These are phyloP conservation scores for Aphelocoma californica DNA, from an alignment of 2,797 vertebrate genomes.

Conservation along the genomic window DNA sequence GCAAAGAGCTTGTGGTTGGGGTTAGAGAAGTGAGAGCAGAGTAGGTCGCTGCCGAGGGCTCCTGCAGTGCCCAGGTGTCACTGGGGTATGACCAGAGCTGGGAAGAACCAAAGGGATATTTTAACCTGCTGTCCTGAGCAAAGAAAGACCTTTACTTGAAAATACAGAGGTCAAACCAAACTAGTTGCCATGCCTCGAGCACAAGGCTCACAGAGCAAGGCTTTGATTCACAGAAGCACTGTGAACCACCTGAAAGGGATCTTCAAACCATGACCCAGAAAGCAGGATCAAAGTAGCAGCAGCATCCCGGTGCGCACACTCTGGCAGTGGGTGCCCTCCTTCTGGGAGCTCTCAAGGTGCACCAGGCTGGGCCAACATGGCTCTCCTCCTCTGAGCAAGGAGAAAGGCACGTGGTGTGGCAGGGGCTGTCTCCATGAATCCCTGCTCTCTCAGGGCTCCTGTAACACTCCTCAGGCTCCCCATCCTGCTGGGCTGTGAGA, in stretches of 20 bases:
- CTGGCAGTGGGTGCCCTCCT: neutral
- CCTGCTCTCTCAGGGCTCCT: neutral
- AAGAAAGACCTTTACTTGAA: neutral
- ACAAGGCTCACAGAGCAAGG: neutral
- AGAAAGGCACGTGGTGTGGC: neutral
- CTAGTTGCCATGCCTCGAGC: neutral
- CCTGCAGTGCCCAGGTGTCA: neutral
- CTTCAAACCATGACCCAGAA: neutral
- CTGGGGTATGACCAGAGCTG: neutral
- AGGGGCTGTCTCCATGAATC: neutral
- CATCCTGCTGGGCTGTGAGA: rapidly evolving
- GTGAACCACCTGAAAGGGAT: neutral
- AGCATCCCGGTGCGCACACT: rapidly evolving
- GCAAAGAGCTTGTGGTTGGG: neutral
- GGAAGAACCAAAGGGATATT: neutral
- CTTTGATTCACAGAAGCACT: neutral
- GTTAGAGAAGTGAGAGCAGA: neutral
- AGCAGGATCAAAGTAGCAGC: neutral
- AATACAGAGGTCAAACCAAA: neutral
- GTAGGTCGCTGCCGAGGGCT: neutral
- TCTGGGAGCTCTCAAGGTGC: neutral
- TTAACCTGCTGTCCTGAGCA: neutral
- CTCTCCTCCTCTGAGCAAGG: rapidly evolving
- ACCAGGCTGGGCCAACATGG: rapidly evolving
- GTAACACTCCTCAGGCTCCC: neutral